phyloP scores from a whole-genome alignment of 2,888 invertebrate species.

The Mystacides longicornis region DNA sequence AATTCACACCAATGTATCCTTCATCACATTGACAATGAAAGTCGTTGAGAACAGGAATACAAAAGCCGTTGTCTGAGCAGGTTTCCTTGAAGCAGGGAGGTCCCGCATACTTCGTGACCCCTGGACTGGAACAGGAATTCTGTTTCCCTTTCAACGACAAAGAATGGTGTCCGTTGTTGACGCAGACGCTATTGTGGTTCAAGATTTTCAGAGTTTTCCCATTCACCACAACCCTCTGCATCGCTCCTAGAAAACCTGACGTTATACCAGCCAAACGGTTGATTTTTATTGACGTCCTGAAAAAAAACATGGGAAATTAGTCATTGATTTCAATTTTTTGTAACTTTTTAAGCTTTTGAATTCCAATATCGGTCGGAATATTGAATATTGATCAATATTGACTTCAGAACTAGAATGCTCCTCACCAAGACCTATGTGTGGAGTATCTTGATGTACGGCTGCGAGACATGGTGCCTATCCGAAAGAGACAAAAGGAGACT shows the following conservation, averaged over 20 bases:
- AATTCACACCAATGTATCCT: conserved; percentile 55
- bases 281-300: conserved; percentile 59
- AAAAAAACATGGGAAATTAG: conserved; percentile 17
- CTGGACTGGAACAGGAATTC: conserved; percentile 50
- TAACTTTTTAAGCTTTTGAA: not conserved
- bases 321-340: not conserved
- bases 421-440: too few relatives aligned
- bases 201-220: conserved; percentile 43
- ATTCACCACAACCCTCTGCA: conserved; percentile 76
- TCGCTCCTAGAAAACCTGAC: conserved; percentile 75
- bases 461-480: too few relatives aligned
- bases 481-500: too few relatives aligned
- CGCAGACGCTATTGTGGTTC: conserved; percentile 22
- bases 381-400: too few relatives aligned
- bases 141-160: conserved; percentile 32
- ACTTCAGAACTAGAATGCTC: too few relatives aligned
- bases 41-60: conserved; percentile 58
- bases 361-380: not conserved
- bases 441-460: too few relatives aligned
- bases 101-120: conserved; percentile 57
- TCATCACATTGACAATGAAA: conserved; percentile 61
- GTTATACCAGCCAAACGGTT: conserved; percentile 61
- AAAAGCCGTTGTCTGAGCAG: conserved; percentile 59
- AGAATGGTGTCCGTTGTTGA: conserved; percentile 14
- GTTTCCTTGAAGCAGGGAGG: conserved; percentile 56